Evolutionary conservation across 2,797 vertebrate genomes (phyloP).

Genomic region (Cynodonichthys magdalenae): DNA sequence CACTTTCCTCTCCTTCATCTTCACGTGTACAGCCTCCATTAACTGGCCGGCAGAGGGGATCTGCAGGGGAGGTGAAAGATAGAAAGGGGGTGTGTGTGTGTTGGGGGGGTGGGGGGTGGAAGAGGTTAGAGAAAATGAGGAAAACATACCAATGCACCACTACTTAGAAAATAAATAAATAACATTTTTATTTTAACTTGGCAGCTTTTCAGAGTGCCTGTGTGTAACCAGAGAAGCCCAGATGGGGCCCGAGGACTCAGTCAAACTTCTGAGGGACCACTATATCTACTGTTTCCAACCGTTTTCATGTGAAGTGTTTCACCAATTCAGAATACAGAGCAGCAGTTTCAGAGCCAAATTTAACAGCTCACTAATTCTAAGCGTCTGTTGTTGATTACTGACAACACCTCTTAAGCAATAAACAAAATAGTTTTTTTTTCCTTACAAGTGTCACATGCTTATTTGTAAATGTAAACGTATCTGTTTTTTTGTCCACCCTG

Average conservation of each 20-base stretch:
- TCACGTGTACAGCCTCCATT: constrained; percentile 88
- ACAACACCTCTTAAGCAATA: constrained; percentile 1
- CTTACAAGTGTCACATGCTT: background rate
- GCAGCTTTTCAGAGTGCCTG: constrained; percentile 60
- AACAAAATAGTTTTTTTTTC: background rate
- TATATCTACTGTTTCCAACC: background rate
- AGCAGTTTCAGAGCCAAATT: constrained; percentile 5
- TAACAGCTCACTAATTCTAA: constrained; percentile 4
- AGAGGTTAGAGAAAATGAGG: constrained; percentile 60
- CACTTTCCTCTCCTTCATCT: constrained; percentile 93
- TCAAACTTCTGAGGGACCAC: constrained; percentile 57
- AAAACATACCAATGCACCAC: constrained; percentile 63
- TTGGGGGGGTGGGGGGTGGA: constrained; percentile 18
- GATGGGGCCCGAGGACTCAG: constrained; percentile 40
- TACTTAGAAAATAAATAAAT: constrained; percentile 28
- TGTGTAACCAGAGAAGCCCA: constrained; percentile 51
- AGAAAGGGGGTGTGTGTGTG: constrained; percentile 41
- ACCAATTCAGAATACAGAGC: constrained; percentile 39
- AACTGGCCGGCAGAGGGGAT: constrained; percentile 89
- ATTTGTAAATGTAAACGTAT: background rate
- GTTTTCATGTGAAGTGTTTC: constrained; percentile 31
- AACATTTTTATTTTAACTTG: constrained; percentile 60
- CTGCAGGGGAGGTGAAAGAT: constrained; percentile 77
- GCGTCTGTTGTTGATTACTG: constrained; percentile 15
- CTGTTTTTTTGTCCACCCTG: background rate